Conservation (phyloP, 2,113 vertebrate genomes). For the Myocastor coypus region DNA sequence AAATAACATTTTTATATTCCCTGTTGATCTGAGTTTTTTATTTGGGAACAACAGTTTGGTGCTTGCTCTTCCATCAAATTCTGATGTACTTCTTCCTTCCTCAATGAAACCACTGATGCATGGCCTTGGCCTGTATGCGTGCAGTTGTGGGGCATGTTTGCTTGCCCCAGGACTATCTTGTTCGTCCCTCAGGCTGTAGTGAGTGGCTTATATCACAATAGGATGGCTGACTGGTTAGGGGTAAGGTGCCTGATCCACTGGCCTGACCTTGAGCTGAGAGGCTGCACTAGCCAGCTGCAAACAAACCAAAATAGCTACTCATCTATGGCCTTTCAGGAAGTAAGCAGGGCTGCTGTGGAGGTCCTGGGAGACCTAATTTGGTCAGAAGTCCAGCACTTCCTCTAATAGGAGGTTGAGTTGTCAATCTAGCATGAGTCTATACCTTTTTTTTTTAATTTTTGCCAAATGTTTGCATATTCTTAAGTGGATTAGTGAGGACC, state of each 20-base stretch:
- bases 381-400: not conserved
- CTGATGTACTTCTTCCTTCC: not conserved
- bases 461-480: not conserved
- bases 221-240: not conserved
- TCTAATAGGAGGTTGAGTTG: not conserved
- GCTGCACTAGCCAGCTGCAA: not conserved
- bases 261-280: not conserved
- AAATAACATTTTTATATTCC: slow-evolving; percentile 78
- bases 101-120: not conserved
- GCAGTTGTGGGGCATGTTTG: not conserved
- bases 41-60: slow-evolving; percentile 49
- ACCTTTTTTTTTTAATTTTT: not conserved
- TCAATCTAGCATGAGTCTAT: not conserved
- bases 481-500: not conserved
- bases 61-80: slow-evolving; percentile 6
- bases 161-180: not conserved
- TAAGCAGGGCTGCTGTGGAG: not conserved
- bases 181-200: not conserved
- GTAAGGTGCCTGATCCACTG: not conserved
- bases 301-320: slow-evolving; percentile 35
- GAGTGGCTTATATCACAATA: not conserved
- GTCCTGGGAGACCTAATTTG: slow-evolving; percentile 22
- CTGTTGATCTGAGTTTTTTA: slow-evolving; percentile 50
- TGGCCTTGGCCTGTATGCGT: not conserved
- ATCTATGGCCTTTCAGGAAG: slow-evolving; percentile 50